A percentile compares a stretch with the other conserved stretches of the same genome.
phyloP scores from a whole-genome alignment of 92 coral and sea anemone species.

The Palythoa grandis region DNA sequence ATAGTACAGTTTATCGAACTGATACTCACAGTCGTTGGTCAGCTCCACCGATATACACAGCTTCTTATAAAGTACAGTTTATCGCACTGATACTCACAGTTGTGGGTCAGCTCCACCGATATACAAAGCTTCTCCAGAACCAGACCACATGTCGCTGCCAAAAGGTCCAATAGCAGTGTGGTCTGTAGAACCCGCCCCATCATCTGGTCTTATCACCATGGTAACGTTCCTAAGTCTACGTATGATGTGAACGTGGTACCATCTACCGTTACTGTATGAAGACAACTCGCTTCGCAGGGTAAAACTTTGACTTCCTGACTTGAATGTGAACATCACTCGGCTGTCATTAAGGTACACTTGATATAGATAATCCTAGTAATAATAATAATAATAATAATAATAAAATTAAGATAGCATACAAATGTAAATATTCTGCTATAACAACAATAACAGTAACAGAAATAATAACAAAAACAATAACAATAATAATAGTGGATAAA shows the following conservation, averaged over 20 bases:
- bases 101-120: slow-evolving; percentile 89
- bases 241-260: slow-evolving; percentile 80
- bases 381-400: no score
- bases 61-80: no score
- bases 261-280: slow-evolving; percentile 85
- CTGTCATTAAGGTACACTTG: slow-evolving; percentile 76
- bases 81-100: slow-evolving; percentile 64
- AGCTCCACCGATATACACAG: slow-evolving; percentile 76
- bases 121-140: slow-evolving; percentile 64
- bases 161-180: slow-evolving; percentile 46
- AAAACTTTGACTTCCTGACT: slow-evolving; percentile 49
- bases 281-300: slow-evolving; percentile 61
- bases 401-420: no score
- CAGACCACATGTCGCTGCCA: slow-evolving; percentile 51
- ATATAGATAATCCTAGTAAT: slow-evolving; percentile 73
- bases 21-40: no score
- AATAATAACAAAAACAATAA: no score
- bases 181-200: slow-evolving; percentile 62
- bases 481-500: no score
- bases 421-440: no score
- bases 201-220: slow-evolving; percentile 71
- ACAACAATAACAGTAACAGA: no score
- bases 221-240: slow-evolving; percentile 84
- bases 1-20: no score
- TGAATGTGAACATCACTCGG: slow-evolving; percentile 77